Evolutionary conservation across 2,113 vertebrate species (phyloP), one percentile per base, ranked within the genome.

Genomic region (Enhydra lutris): DNA sequence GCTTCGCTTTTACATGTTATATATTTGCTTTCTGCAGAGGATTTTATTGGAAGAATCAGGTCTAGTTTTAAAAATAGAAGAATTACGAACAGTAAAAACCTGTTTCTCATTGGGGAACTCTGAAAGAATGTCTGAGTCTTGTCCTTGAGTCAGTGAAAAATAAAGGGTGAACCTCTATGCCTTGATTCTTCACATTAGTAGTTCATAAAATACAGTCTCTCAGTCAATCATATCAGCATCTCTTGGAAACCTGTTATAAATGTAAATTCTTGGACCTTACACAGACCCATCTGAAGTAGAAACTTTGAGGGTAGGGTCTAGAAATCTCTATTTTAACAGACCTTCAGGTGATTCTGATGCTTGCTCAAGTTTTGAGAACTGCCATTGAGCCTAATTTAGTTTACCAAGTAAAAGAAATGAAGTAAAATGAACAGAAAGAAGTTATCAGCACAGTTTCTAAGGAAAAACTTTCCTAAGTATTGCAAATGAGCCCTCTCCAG

Each of bases 391-490:
- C 26, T 42, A 39, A 67, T 65, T 63, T 45, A 78, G 21, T 95
- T 95, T 93, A 34, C n/a, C n/a, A 91, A 80, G 36, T 79, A 45
- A 93, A 95, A 91, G 6, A 73, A 93, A 78, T 20, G n/a, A 81
- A 17, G 31, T 12, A 71, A 81, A 81, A 61, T 69, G 21, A 93
- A 36, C 55, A 74, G 39, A 55, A 94, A 92, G 52, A 79, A 69
- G n/a, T 39, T 52, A 21, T 42, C 26, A 61, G 21, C n/a, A 13
- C 29, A 39, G 7, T 42, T 90, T 89, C 65, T 73, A 42, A 82
- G 34, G 26, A 59, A 96, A 95, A 83, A 3, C 20, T 86, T 69
- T 73, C 85, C 17, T 23, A 86, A 29, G 1, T 59, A 92, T 74
- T 91, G 39, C 20, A 71, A 45, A 13, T 91, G 55, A 50, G 42